A percentile compares a stretch with the other conserved stretches of the same genome.
These are phyloP conservation scores for Cerastoderma edule DNA, from an alignment of 2,888 invertebrate genomes.

Conservation along the genomic window DNA sequence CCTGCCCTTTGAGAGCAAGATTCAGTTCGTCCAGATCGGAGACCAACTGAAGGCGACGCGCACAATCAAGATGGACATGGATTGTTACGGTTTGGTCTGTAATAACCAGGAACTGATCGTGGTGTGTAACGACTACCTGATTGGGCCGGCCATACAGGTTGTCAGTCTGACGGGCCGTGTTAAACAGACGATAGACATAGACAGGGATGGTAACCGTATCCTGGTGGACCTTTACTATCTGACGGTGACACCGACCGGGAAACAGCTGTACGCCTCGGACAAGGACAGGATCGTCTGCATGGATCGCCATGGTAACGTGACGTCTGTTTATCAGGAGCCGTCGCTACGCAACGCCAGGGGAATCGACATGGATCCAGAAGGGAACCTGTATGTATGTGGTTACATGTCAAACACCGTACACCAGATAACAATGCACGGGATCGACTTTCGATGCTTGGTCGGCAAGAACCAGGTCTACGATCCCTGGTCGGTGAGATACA, in stretches of 20 bases:
- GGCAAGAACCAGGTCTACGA: constrained; percentile 56
- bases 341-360: constrained; percentile 50
- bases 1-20: constrained; percentile 59
- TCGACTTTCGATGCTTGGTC: constrained; percentile 55
- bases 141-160: constrained; percentile 54
- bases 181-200: constrained; percentile 60
- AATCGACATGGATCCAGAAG: constrained; percentile 55
- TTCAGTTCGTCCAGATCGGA: constrained; percentile 53
- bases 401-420: constrained; percentile 58
- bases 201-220: constrained; percentile 50
- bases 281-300: constrained; percentile 60
- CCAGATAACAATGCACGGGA: constrained; percentile 59
- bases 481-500: constrained; percentile 57
- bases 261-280: constrained; percentile 60
- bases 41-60: constrained; percentile 50
- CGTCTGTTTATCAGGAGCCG: constrained; percentile 54
- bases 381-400: constrained; percentile 60
- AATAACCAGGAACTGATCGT: constrained; percentile 57
- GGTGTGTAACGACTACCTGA: constrained; percentile 60
- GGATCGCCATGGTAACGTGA: constrained; percentile 61
- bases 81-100: constrained; percentile 56
- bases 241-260: constrained; percentile 54
- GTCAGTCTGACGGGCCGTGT: constrained; percentile 56
- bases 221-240: constrained; percentile 56
- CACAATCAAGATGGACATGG: constrained; percentile 56